These are phyloP conservation scores for Aramus guarauna DNA, from an alignment of 2,113 vertebrate genomes.

Conservation along the genomic window DNA sequence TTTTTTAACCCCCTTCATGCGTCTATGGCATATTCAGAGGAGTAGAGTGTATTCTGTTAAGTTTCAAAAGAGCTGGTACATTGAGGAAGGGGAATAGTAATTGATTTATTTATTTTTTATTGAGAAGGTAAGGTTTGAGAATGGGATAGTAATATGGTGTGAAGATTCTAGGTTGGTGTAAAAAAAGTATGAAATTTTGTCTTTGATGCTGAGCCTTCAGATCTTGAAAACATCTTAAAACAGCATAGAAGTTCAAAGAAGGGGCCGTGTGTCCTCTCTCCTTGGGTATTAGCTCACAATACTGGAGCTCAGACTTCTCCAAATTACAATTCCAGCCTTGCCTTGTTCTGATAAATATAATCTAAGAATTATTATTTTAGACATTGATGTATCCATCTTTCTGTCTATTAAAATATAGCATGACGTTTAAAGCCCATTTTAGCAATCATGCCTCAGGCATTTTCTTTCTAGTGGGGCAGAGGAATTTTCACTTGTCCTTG, in stretches of 20 bases:
- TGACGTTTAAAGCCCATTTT: conserved; percentile 65
- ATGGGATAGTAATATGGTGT: conserved; percentile 6
- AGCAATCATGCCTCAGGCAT: conserved; percentile 53
- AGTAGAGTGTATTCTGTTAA: background rate
- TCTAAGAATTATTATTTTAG: conserved; percentile 55
- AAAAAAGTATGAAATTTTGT: conserved; percentile 31
- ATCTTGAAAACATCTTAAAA: conserved; percentile 56
- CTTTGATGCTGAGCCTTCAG: conserved; percentile 54
- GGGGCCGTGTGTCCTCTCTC: background rate
- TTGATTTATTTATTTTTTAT: conserved; percentile 27
- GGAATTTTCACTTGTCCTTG: conserved; percentile 63
- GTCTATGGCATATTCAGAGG: conserved; percentile 22
- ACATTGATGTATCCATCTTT: conserved; percentile 61
- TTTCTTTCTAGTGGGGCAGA: conserved; percentile 56
- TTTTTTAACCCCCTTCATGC: background rate
- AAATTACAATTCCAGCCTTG: conserved; percentile 34
- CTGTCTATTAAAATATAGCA: conserved; percentile 60
- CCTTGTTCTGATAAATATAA: conserved; percentile 62
- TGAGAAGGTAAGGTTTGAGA: conserved; percentile 31
- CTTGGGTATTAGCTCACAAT: conserved; percentile 7
- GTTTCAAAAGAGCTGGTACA: background rate
- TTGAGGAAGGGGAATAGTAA: conserved; percentile 48
- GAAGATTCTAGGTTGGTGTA: conserved; percentile 18
- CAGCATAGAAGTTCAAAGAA: conserved; percentile 50
- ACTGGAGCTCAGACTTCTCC: background rate